Conservation (phyloP, 2,113 vertebrate genomes). For the Takifugu bimaculatus region DNA sequence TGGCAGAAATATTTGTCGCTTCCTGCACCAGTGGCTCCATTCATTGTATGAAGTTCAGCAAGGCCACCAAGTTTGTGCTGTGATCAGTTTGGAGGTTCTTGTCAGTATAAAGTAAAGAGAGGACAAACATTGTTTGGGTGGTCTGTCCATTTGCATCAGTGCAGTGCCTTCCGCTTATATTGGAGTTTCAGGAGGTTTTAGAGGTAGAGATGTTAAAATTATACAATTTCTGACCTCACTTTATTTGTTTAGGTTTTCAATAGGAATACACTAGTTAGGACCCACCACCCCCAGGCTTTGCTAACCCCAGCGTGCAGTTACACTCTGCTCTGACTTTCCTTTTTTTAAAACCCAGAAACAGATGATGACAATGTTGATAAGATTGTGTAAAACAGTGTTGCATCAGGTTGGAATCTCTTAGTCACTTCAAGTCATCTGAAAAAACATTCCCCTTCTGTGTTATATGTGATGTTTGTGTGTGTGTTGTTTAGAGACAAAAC, state of each 20-base stretch:
- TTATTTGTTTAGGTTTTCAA: slow-evolving; percentile 12
- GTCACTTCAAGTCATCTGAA: slow-evolving; percentile 56
- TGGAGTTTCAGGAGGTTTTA: slow-evolving; percentile 12
- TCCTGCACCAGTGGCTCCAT: slow-evolving; percentile 11
- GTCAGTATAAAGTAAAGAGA: not conserved
- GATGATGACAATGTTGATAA: slow-evolving; percentile 59
- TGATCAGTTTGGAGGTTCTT: not conserved
- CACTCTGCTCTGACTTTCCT: slow-evolving; percentile 28
- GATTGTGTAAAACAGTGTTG: slow-evolving; percentile 32
- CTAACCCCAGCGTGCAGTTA: slow-evolving; percentile 45
- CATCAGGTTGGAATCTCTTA: slow-evolving; percentile 53
- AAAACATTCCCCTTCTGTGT: slow-evolving; percentile 65
- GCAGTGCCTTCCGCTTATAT: slow-evolving; percentile 63
- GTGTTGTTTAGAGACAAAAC: slow-evolving; percentile 64
- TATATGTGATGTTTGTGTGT: slow-evolving; percentile 67
- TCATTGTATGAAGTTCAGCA: not conserved
- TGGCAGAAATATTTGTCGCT: slow-evolving; percentile 5
- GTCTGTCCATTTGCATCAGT: slow-evolving; percentile 22
- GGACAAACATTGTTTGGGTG: too few species aligned
- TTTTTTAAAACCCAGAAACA: slow-evolving; percentile 36
- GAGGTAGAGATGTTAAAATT: too few species aligned
- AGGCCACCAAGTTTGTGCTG: too few species aligned
- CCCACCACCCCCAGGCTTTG: slow-evolving; percentile 22
- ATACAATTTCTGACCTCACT: not conserved
- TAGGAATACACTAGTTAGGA: slow-evolving; percentile 4